Evolutionary conservation across 2,888 invertebrate genomes (phyloP).

Genomic region (Ametastegia equiseti): DNA sequence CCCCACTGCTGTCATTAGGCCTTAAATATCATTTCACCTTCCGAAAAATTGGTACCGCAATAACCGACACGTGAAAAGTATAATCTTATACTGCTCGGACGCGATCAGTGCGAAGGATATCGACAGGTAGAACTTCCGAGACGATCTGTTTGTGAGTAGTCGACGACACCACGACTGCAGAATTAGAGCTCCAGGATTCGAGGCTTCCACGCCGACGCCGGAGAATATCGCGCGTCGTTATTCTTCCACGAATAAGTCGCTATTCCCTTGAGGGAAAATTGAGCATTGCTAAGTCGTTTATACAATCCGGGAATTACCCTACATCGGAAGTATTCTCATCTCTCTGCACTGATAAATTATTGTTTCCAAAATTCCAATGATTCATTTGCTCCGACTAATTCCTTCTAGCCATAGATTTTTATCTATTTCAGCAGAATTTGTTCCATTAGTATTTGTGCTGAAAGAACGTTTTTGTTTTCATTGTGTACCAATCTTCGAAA

Average conservation of each 20-base stretch:
- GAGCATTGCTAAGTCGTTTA: background rate
- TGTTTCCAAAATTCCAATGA: too few relatives aligned
- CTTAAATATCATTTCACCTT: background rate
- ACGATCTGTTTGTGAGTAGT: constrained; percentile 33
- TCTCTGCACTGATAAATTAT: too few relatives aligned
- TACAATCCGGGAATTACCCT: background rate
- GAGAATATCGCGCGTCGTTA: constrained; percentile 17
- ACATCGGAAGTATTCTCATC: background rate
- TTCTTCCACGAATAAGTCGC: background rate
- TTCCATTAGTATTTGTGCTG: too few relatives aligned
- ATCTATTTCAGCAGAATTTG: too few relatives aligned
- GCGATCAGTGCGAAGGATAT: constrained; percentile 27
- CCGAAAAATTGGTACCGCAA: background rate
- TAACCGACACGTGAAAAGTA: background rate
- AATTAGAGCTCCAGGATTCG: background rate
- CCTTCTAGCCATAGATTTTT: too few relatives aligned
- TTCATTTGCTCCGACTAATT: too few relatives aligned
- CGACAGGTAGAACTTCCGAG: constrained; percentile 34
- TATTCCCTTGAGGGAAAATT: constrained; percentile 10
- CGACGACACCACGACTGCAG: constrained; percentile 1
- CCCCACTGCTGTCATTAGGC: background rate
- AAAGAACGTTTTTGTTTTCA: too few relatives aligned
- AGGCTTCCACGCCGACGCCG: constrained; percentile 35
- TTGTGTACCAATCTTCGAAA: too few relatives aligned
- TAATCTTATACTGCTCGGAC: background rate